phyloP scores from a whole-genome alignment of 1,140 invertebrate species.

The Trichogramma pretiosum region DNA sequence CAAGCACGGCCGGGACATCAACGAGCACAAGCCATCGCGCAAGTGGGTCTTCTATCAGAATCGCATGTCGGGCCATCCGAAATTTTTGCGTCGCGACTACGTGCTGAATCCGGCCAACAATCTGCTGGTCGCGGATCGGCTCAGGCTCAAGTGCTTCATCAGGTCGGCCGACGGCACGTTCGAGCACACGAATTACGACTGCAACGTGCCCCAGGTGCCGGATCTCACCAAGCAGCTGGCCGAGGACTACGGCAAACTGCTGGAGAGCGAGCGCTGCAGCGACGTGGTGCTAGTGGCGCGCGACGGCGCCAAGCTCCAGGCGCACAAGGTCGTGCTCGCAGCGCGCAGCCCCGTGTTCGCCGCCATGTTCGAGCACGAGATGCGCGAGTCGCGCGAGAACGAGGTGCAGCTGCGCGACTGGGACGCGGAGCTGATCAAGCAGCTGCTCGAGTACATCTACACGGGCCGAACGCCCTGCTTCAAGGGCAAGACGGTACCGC shows the following conservation, averaged over 20 bases:
- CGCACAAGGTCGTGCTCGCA: slow-evolving; percentile 22
- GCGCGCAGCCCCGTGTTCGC: slow-evolving; percentile 50
- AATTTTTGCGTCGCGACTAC: background rate
- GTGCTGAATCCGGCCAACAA: background rate
- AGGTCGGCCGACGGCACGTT: background rate
- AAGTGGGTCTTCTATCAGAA: slow-evolving; percentile 7
- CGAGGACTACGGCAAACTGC: background rate
- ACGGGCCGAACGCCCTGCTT: background rate
- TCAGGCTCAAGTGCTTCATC: background rate
- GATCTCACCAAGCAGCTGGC: background rate
- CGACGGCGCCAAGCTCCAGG: background rate
- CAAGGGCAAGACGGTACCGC: background rate
- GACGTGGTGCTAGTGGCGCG: background rate
- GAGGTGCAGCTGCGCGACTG: slow-evolving; percentile 50
- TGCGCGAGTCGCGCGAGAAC: slow-evolving; percentile 48
- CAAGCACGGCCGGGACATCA: slow-evolving; percentile 1
- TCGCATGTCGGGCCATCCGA: slow-evolving; percentile 1
- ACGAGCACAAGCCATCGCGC: slow-evolving; percentile 3
- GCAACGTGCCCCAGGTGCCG: no score
- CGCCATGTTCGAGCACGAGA: slow-evolving; percentile 55
- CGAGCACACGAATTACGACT: background rate
- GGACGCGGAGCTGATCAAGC: slow-evolving; percentile 23
- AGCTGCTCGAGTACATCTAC: slow-evolving; percentile 5
- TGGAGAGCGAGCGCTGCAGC: background rate
- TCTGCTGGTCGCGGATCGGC: background rate